These are phyloP conservation scores for Mesaphorura yosii DNA, from an alignment of 1,140 invertebrate genomes.

Conservation along the genomic window DNA sequence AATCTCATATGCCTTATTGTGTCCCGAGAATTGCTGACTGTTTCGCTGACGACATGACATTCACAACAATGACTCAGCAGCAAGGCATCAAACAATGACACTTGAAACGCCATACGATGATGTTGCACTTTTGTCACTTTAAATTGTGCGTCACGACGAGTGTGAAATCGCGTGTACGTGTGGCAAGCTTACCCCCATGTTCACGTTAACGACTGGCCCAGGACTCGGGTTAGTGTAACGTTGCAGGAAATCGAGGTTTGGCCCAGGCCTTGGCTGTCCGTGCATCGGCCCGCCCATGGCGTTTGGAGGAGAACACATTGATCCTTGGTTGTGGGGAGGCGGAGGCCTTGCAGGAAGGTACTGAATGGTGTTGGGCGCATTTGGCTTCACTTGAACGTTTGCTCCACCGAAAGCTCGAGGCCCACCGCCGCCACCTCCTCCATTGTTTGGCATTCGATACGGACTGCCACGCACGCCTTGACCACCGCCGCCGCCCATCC, in stretches of 20 bases:
- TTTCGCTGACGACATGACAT: no score
- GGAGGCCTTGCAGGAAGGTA: slow-evolving; percentile 82
- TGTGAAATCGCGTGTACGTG: no score
- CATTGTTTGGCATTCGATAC: slow-evolving; percentile 23
- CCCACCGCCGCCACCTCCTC: slow-evolving; percentile 11
- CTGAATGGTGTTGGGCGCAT: slow-evolving; percentile 93
- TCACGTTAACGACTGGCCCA: slow-evolving; percentile 31
- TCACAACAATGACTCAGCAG: no score
- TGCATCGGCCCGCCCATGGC: slow-evolving; percentile 35
- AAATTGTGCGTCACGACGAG: no score
- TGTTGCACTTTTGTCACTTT: no score
- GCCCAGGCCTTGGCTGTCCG: slow-evolving; percentile 50
- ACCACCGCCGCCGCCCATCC: slow-evolving; percentile 13
- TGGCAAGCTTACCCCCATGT: slow-evolving; percentile 29
- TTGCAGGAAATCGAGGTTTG: slow-evolving; percentile 83
- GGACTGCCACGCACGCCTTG: slow-evolving; percentile 19
- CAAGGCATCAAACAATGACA: no score
- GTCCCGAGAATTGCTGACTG: no score
- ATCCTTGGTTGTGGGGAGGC: slow-evolving; percentile 25
- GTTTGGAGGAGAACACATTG: slow-evolving; percentile 26
- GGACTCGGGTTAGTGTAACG: slow-evolving; percentile 60
- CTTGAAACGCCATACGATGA: no score
- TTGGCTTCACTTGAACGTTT: slow-evolving; percentile 86
- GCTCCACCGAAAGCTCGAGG: slow-evolving; percentile 42
- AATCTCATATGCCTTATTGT: no score